These are phyloP conservation scores for Orestias chungarensis DNA, from an alignment of 2,797 vertebrate genomes.

Conservation along the genomic window DNA sequence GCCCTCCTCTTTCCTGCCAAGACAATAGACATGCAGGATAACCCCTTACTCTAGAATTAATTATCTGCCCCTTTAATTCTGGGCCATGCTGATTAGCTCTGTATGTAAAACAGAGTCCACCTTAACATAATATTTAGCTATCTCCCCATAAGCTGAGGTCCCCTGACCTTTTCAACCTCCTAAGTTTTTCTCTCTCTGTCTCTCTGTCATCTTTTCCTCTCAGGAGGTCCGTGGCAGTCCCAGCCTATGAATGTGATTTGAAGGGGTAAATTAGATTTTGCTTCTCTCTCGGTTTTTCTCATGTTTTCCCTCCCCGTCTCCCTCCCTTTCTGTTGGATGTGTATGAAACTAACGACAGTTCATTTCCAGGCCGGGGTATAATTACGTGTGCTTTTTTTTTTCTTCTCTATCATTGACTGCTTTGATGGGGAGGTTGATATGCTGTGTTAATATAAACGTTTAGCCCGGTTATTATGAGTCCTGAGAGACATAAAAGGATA, in stretches of 20 bases:
- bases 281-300: conserved; percentile 68
- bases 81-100: conserved; percentile 82
- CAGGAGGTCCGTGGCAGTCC: conserved; percentile 83
- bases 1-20: conserved; percentile 61
- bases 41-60: conserved; percentile 85
- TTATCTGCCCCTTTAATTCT: conserved; percentile 85
- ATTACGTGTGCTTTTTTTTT: conserved; percentile 79
- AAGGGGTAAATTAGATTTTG: conserved; percentile 85
- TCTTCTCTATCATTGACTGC: conserved; percentile 81
- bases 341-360: conserved; percentile 84
- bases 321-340: conserved; percentile 61
- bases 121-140: conserved; percentile 89
- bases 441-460: conserved; percentile 85
- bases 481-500: conserved; percentile 77
- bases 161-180: conserved; percentile 79
- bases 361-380: conserved; percentile 79
- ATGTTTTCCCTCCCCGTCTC: conserved; percentile 49
- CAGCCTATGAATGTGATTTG: conserved; percentile 90
- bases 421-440: conserved; percentile 81
- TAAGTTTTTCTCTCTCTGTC: conserved; percentile 56
- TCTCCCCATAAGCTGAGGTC: conserved; percentile 79
- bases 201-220: conserved; percentile 69
- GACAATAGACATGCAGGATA: conserved; percentile 82
- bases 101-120: conserved; percentile 78
- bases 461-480: conserved; percentile 82